Percentiles rank a stretch among this genome's conserved stretches.
These are phyloP conservation scores for Apteryx owenii DNA, from an alignment of 2,113 vertebrate species.

Conservation along the genomic window DNA sequence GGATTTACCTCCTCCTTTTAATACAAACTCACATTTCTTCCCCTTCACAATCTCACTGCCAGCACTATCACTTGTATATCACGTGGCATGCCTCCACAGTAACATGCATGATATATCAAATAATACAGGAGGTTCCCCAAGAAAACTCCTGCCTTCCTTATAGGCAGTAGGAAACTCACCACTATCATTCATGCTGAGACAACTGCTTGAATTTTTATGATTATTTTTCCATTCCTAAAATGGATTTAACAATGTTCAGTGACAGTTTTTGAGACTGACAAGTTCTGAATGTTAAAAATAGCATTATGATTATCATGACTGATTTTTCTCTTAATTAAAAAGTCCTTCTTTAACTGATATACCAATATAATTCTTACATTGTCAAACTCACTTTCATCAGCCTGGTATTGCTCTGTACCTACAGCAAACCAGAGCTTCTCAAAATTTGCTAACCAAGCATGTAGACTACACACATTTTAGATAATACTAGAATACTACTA, in stretches of 20 bases:
- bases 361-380: background rate
- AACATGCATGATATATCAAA: background rate
- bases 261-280: background rate
- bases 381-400: background rate
- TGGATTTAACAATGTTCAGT: background rate
- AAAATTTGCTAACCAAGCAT: background rate
- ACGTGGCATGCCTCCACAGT: background rate
- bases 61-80: background rate
- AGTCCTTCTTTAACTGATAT: background rate
- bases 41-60: background rate
- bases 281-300: background rate
- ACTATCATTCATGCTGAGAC: background rate
- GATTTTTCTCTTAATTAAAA: background rate
- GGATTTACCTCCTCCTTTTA: background rate
- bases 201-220: background rate
- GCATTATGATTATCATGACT: background rate
- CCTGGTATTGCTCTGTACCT: background rate
- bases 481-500: background rate
- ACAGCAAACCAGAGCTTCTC: background rate
- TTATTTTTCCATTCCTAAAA: background rate
- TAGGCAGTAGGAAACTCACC: background rate
- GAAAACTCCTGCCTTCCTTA: background rate
- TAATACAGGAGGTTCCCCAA: background rate
- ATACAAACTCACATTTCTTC: background rate
- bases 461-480: background rate